Conservation (phyloP, 2,797 vertebrate species). For the Manis crassicaudata region DNA sequence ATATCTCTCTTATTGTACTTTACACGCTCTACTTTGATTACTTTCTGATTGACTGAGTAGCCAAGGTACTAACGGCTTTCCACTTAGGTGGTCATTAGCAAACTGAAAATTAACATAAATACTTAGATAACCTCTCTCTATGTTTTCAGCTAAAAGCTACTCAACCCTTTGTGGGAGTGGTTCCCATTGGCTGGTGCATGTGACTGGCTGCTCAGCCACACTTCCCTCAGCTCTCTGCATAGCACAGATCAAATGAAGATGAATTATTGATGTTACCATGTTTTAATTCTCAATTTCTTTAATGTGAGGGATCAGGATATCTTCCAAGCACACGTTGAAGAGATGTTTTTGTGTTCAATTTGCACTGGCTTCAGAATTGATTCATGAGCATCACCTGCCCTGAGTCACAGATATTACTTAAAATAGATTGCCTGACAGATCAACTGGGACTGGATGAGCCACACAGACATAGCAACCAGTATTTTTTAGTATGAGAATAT, state of each 20-base stretch:
- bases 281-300: conserved; percentile 30
- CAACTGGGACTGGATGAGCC: not conserved
- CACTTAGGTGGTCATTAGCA: not conserved
- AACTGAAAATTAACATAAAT: not conserved
- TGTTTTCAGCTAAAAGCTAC: not conserved
- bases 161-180: not conserved
- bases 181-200: not conserved
- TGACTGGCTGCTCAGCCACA: not conserved
- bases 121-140: not conserved
- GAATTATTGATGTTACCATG: not conserved
- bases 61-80: not conserved
- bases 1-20: accelerated
- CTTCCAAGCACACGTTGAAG: conserved; percentile 3
- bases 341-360: conserved; percentile 10
- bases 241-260: not conserved
- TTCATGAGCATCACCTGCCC: conserved; percentile 18
- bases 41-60: not conserved
- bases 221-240: not conserved
- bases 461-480: not conserved
- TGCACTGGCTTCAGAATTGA: not conserved
- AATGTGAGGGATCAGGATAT: not conserved
- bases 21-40: not conserved
- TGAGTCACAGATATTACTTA: conserved; percentile 57
- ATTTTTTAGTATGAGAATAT: conserved; percentile 15
- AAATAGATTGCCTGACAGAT: conserved; percentile 61